Evolutionary conservation across 2,888 invertebrate species (phyloP), one percentile per base, ranked within the genome.

Genomic region (Sisyra nigra): DNA sequence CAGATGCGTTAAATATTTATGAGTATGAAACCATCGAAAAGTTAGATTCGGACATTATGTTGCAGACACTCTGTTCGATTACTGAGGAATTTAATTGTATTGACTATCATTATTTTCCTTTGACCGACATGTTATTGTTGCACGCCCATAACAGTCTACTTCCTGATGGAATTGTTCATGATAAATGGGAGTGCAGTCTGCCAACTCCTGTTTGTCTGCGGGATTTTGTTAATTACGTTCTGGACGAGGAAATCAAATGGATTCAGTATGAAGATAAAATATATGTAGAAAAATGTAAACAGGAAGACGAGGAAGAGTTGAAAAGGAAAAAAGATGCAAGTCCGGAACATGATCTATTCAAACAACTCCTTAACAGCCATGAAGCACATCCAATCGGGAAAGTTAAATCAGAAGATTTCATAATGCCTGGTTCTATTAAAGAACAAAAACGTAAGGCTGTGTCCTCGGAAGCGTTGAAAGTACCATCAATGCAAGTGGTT

Each of bases 191-290:
- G 5, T 45, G 50, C 7, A 52, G 40, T 41, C 44, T 56, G 38
- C 46, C 49, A 5, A 58, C 58, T 10, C 51, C 57, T 3, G 49
- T 59, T 13, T 52, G 55, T 35, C 42, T 59, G 3, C 49, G 52
- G 11, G 57, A 59, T 42, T 60, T 60, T 45, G 51, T 49, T 43
- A 49, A 55, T 17, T 55, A 56, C 46, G 51, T 59, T 2, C 41
- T 46, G 10, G 44, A 48, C 6, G 56, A 59, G 34, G 55, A 58
- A 29, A 32, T 15, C n/a, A 51, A 51, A 3, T 57, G 57, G 57
- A 42, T 58, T 3, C 35, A 45, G 9, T 32, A 37, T 6, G 44
- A 45, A 9, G 44, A 45, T 32, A 44, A 30, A 30, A 42, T 15
- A 10, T 45, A 42, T 39, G 11, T 17, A 13, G n/a, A 43, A 11